These are phyloP conservation scores for Scatophagus argus DNA, from an alignment of 2,113 vertebrate genomes.

Conservation along the genomic window DNA sequence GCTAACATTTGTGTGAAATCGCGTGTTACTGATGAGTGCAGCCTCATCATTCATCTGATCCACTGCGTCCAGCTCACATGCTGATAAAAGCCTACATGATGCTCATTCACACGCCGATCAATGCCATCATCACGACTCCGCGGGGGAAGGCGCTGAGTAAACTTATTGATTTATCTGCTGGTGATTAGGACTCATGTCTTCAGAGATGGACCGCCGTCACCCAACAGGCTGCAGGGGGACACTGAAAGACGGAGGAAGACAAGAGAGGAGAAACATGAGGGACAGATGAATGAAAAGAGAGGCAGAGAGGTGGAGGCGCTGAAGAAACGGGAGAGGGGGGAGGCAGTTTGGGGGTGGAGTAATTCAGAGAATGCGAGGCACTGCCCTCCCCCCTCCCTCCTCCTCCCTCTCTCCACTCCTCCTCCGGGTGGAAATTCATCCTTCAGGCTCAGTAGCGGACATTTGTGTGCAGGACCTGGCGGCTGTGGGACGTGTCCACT, in stretches of 20 bases:
- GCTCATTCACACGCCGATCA: conserved; percentile 30
- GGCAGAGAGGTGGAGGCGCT: neutral
- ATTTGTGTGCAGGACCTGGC: conserved; percentile 58
- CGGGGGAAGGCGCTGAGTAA: conserved; percentile 16
- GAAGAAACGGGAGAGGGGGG: neutral
- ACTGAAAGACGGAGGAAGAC: neutral
- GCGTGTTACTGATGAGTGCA: neutral
- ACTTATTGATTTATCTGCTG: conserved; percentile 43
- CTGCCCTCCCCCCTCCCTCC: conserved; percentile 12
- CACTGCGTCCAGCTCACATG: neutral
- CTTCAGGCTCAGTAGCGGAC: conserved; percentile 70
- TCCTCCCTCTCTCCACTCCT: conserved; percentile 1
- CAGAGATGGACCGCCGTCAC: too few relatives aligned
- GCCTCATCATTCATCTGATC: neutral
- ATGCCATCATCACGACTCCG: conserved; percentile 39
- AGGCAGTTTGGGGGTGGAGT: conserved; percentile 60
- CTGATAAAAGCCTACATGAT: neutral
- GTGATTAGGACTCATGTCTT: conserved; percentile 15
- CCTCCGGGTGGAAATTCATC: conserved; percentile 65
- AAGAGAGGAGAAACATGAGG: neutral
- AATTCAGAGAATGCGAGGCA: conserved; percentile 61
- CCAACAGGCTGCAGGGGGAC: neutral
- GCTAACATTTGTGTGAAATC: too few relatives aligned
- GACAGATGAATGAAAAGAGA: conserved; percentile 35
- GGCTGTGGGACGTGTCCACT: conserved; percentile 26